These are phyloP conservation scores for Hippoglossus hippoglossus DNA, from an alignment of 2,797 vertebrate species.

Conservation along the genomic window DNA sequence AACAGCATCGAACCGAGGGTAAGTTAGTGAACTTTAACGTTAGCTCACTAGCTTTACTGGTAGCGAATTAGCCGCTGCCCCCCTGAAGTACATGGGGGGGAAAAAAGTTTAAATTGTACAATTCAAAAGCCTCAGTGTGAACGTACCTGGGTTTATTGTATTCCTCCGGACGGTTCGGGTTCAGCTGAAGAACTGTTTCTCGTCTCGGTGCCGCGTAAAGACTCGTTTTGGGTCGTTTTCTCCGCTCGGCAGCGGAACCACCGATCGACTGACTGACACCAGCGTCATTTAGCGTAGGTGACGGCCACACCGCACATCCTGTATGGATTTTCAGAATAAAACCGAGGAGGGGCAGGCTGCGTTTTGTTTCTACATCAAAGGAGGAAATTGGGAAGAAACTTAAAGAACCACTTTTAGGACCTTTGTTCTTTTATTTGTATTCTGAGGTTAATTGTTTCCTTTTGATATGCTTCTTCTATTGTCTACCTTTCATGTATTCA, in stretches of 20 bases:
- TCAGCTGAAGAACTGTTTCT: neutral
- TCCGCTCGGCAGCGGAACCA: conserved; percentile 58
- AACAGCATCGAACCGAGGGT: conserved; percentile 6
- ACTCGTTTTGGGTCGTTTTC: conserved; percentile 53
- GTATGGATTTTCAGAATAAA: conserved; percentile 60
- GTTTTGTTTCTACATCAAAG: no score
- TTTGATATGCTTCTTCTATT: no score
- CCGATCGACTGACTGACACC: conserved; percentile 51
- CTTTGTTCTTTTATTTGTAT: no score
- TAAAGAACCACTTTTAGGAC: no score
- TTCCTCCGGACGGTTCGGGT: neutral
- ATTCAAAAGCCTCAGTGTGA: neutral
- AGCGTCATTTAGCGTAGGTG: neutral
- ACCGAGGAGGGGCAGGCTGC: no score
- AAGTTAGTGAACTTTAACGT: conserved; percentile 58
- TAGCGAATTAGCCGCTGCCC: conserved; percentile 63
- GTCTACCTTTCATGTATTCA: no score
- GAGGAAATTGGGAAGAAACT: no score
- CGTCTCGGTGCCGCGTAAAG: conserved; percentile 13
- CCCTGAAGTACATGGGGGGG: neutral
- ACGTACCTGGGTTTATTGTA: conserved; percentile 52
- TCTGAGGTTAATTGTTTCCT: no score
- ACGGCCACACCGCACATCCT: conserved; percentile 12
- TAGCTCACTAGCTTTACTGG: conserved; percentile 61
- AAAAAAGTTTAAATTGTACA: conserved; percentile 40